Evolutionary conservation across 2,797 vertebrate species (phyloP).

Genomic region (Okamejei kenojei): DNA sequence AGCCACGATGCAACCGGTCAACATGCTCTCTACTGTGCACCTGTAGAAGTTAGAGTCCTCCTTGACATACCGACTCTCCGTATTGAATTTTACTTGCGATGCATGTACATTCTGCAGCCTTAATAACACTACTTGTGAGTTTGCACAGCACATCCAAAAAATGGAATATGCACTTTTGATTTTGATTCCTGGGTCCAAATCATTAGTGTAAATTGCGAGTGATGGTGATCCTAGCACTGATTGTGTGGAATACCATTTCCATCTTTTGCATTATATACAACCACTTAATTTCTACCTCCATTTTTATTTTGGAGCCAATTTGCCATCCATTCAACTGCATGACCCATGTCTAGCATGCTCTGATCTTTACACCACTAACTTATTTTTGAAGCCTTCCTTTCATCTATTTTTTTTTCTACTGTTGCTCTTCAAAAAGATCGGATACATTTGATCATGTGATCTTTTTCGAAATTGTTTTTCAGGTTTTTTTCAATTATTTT

Average conservation of each 20-base stretch:
- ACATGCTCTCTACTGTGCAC: no score
- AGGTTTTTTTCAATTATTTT: no score
- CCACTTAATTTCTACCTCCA: not conserved
- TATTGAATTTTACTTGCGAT: no score
- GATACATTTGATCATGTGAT: no score
- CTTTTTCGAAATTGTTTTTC: no score
- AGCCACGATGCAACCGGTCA: no score
- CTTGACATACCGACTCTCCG: no score
- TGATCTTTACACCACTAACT: not conserved
- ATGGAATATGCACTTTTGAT: not conserved
- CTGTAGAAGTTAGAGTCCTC: no score
- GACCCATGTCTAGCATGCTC: not conserved
- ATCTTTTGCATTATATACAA: not conserved
- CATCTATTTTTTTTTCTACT: not conserved
- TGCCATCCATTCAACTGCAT: not conserved
- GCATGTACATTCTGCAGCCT: no score
- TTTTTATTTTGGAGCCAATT: not conserved
- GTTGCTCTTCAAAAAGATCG: not conserved
- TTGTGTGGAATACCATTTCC: not conserved
- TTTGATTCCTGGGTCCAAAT: not conserved
- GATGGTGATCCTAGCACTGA: not conserved
- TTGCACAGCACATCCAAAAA: no score
- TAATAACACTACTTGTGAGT: no score
- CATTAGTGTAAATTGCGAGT: not conserved
- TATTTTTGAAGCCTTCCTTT: not conserved